Percentiles rank a stretch among this genome's conserved stretches.
phyloP scores from a whole-genome alignment of 2,113 vertebrate species.

The Tragelaphus strepsiceros region DNA sequence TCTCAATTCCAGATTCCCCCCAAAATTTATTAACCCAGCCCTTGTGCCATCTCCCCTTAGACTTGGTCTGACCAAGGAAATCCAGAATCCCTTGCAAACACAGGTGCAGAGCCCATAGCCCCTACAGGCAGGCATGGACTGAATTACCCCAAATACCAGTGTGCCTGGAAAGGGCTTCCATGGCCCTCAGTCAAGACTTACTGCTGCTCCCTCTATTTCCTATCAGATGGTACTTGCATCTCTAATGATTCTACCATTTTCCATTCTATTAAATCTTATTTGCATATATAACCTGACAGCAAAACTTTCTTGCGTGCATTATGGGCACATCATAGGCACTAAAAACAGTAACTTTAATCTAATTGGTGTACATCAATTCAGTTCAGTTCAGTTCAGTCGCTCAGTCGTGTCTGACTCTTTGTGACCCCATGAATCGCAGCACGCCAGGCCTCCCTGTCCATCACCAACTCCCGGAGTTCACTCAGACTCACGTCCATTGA shows the following conservation, averaged over 20 bases:
- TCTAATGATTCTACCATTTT: neutral
- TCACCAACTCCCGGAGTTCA: too few species aligned
- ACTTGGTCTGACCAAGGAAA: neutral
- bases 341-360: conserved; percentile 18
- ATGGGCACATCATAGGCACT: neutral
- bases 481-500: too few species aligned
- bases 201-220: neutral
- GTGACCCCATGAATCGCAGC: too few species aligned
- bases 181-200: neutral
- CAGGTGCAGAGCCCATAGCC: neutral
- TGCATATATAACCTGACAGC: neutral
- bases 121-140: neutral
- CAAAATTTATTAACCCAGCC: neutral
- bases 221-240: neutral
- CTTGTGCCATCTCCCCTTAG: neutral
- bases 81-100: neutral
- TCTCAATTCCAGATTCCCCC: neutral
- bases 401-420: too few species aligned
- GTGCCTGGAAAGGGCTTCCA: neutral
- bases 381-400: too few species aligned
- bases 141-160: neutral
- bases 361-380: neutral
- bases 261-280: neutral
- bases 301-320: neutral
- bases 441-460: too few species aligned